phyloP scores from a whole-genome alignment of 1,140 invertebrate species.

The Diorhabda elongata region DNA sequence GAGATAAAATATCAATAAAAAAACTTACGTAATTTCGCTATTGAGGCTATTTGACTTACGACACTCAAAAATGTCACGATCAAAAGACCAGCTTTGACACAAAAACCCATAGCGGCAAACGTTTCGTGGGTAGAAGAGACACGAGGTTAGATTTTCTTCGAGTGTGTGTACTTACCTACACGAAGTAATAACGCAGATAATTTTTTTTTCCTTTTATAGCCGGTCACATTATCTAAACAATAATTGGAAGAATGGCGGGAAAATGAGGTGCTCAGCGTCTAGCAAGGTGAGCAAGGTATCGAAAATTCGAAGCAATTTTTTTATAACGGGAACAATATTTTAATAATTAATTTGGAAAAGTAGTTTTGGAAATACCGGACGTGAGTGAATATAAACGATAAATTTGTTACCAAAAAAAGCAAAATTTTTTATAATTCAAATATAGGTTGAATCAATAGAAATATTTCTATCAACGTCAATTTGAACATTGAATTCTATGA shows the following conservation, averaged over 20 bases:
- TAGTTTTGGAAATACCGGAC: too few species aligned
- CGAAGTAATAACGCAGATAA: too few species aligned
- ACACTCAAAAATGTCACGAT: constrained; percentile 7
- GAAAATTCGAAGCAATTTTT: too few species aligned
- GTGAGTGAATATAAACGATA: too few species aligned
- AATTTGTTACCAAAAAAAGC: too few species aligned
- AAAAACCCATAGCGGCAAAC: constrained; percentile 8
- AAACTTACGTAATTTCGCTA: constrained; percentile 33
- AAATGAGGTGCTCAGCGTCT: background rate
- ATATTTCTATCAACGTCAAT: too few species aligned
- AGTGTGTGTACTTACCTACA: too few species aligned
- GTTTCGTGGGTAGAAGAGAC: background rate
- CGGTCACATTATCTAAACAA: background rate
- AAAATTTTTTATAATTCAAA: too few species aligned
- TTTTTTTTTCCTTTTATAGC: background rate
- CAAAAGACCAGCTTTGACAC: constrained; percentile 12
- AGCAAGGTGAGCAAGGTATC: background rate
- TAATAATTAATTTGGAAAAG: too few species aligned
- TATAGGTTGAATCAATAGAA: too few species aligned
- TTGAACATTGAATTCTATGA: too few species aligned
- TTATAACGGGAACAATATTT: too few species aligned
- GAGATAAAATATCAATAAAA: background rate
- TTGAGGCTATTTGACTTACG: constrained; percentile 13
- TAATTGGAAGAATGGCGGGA: background rate
- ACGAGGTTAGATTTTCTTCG: background rate